Evolutionary conservation across 2,113 vertebrate species (phyloP).

Genomic region (Recurvirostra avosetta): DNA sequence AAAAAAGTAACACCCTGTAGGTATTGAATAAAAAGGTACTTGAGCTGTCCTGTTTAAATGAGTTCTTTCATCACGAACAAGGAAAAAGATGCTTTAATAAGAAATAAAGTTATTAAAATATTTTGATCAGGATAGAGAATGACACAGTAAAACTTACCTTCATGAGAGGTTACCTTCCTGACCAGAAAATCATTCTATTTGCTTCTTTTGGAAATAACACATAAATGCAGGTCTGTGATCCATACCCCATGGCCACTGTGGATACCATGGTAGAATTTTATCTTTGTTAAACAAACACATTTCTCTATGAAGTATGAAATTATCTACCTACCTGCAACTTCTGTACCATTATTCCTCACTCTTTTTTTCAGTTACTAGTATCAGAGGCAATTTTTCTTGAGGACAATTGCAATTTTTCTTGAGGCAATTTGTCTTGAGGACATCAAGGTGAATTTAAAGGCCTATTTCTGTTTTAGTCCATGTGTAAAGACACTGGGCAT

Average conservation of each 20-base stretch:
- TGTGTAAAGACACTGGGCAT: neutral
- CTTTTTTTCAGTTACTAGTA: neutral
- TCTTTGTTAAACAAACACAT: neutral
- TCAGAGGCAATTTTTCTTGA: neutral
- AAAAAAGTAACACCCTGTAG: neutral
- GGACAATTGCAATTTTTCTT: neutral
- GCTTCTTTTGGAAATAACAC: fast-evolving
- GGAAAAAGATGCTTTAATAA: neutral
- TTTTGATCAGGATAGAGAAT: neutral
- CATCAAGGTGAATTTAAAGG: neutral
- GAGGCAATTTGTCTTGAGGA: neutral
- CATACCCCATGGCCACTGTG: no score
- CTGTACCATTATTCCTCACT: neutral
- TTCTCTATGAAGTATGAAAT: neutral
- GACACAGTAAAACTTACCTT: neutral
- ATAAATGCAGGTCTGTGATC: neutral
- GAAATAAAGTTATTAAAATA: constrained; percentile 19
- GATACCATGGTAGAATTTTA: neutral
- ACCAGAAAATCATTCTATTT: neutral
- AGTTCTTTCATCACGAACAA: constrained; percentile 35
- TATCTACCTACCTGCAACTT: neutral
- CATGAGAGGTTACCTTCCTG: neutral
- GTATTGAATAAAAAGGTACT: constrained; percentile 41
- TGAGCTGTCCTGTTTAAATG: constrained; percentile 53
- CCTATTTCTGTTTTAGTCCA: neutral